A percentile compares a stretch with the other conserved stretches of the same genome.
Evolutionary conservation across 2,888 invertebrate genomes (phyloP).

Genomic region (Hirtodrosophila cameraria): DNA sequence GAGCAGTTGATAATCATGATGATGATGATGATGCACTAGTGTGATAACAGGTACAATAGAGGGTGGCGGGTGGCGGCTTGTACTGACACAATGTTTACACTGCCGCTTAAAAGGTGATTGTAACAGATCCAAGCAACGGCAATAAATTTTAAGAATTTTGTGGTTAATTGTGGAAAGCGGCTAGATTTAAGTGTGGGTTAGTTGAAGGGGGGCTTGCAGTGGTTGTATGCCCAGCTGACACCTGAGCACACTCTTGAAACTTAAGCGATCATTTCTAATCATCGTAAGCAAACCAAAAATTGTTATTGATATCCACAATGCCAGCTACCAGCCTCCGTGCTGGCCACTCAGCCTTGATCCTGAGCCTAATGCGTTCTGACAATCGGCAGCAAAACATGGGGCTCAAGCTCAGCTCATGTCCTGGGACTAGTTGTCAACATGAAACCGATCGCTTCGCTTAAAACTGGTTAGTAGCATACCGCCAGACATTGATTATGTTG

Average conservation of each 20-base stretch:
- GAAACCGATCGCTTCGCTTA: constrained; percentile 60
- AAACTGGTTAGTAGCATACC: constrained; percentile 51
- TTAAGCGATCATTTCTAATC: constrained; percentile 49
- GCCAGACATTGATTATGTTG: constrained; percentile 62
- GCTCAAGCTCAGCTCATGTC: constrained; percentile 49
- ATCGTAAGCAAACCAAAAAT: constrained; percentile 45
- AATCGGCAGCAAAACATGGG: constrained; percentile 75
- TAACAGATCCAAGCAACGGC: constrained; percentile 39
- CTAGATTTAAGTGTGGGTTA: neutral
- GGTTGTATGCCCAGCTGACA: constrained; percentile 69
- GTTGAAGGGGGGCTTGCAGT: constrained; percentile 20
- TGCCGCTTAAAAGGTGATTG: constrained; percentile 53
- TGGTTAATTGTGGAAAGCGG: constrained; percentile 36
- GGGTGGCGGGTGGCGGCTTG: constrained; percentile 32
- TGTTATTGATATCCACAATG: constrained; percentile 65
- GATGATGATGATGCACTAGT: constrained; percentile 48
- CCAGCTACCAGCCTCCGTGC: constrained; percentile 23
- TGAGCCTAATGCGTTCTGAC: constrained; percentile 70
- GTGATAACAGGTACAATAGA: constrained; percentile 76
- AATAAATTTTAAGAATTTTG: constrained; percentile 27
- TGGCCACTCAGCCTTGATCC: constrained; percentile 10
- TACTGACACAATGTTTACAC: constrained; percentile 47
- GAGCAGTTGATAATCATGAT: constrained; percentile 10
- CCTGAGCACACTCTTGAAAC: constrained; percentile 67
- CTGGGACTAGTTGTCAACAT: constrained; percentile 62